phyloP scores from a whole-genome alignment of 2,113 vertebrate species.

The Prinia subflava region DNA sequence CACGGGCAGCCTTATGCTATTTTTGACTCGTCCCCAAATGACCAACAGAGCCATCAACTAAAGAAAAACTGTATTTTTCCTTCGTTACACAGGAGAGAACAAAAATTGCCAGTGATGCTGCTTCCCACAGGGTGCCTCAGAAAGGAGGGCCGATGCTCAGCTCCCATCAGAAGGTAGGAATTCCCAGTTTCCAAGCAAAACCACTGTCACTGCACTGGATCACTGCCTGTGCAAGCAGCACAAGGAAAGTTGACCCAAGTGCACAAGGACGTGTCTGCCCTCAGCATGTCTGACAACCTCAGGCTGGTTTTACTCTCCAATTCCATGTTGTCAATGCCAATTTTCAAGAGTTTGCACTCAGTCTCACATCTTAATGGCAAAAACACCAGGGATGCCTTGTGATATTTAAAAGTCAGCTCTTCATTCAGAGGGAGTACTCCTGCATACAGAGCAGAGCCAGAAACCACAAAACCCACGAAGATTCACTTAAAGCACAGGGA shows the following conservation, averaged over 20 bases:
- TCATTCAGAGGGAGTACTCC: background rate
- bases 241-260: background rate
- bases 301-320: background rate
- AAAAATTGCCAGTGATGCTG: background rate
- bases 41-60: background rate
- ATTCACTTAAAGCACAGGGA: background rate
- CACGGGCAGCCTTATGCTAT: background rate
- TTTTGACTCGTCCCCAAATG: background rate
- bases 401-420: background rate
- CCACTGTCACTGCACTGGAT: background rate
- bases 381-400: background rate
- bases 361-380: background rate
- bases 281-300: background rate
- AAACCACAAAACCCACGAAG: background rate
- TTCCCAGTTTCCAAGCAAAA: background rate
- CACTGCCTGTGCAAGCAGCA: accelerated
- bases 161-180: background rate
- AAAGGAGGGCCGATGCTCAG: background rate
- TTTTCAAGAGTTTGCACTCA: background rate
- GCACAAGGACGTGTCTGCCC: background rate
- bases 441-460: background rate
- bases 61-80: background rate
- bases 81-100: background rate
- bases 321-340: background rate
- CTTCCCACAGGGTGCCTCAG: background rate